Conservation (phyloP, 2,888 invertebrate genomes). For the Aquatica leii region DNA sequence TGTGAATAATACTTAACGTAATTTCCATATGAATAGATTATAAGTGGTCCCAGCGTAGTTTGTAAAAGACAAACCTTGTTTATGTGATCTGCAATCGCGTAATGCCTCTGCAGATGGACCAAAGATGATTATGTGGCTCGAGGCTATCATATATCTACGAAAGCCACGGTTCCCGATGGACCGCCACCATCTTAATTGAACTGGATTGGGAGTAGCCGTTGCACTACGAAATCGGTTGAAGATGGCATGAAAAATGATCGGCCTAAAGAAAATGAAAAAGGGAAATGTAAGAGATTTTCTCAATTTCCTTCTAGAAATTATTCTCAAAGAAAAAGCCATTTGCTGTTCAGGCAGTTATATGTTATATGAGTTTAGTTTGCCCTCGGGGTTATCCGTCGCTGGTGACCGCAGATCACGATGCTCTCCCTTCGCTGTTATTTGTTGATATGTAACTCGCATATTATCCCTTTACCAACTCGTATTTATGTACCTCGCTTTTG, state of each 20-base stretch:
- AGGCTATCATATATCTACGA: constrained; percentile 48
- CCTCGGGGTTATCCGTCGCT: constrained; percentile 40
- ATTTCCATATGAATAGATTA: constrained; percentile 36
- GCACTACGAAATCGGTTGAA: constrained; percentile 55
- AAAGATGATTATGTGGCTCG: constrained; percentile 46
- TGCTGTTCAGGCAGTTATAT: constrained; percentile 53
- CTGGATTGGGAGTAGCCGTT: constrained; percentile 54
- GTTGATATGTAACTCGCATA: constrained; percentile 39
- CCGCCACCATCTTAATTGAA: constrained; percentile 60
- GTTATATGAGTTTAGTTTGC: constrained; percentile 46
- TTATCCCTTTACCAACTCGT: constrained; percentile 32
- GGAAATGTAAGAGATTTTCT: constrained; percentile 62
- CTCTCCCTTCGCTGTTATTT: constrained; percentile 27
- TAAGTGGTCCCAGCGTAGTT: constrained; percentile 22
- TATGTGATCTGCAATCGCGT: constrained; percentile 35
- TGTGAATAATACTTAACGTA: constrained; percentile 33
- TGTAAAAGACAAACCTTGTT: constrained; percentile 26
- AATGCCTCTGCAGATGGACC: constrained; percentile 41
- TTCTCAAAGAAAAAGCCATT: constrained; percentile 58
- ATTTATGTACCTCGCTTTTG: constrained; percentile 25
- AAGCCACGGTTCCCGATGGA: constrained; percentile 52
- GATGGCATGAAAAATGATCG: constrained; percentile 63
- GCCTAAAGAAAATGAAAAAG: constrained; percentile 61
- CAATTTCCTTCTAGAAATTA: constrained; percentile 62
- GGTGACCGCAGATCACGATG: constrained; percentile 42